Evolutionary conservation across 2,888 invertebrate species (phyloP).

Genomic region (Neoaliturus tenellus): DNA sequence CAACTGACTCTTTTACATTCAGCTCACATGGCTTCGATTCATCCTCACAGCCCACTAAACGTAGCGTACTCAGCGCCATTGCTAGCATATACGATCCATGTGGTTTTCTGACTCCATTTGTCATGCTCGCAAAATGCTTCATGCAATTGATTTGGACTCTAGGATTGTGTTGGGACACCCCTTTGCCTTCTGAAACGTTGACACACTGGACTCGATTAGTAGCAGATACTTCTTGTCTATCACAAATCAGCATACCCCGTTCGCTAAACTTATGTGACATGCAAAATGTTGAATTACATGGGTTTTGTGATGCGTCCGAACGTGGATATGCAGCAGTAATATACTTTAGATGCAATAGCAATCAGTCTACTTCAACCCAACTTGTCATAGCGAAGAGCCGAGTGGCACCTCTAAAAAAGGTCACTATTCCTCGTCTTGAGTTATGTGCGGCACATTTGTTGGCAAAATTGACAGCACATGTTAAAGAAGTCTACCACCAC

Average conservation of each 20-base stretch:
- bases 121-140: too few relatives aligned
- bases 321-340: conserved; percentile 28
- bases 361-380: too few relatives aligned
- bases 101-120: background rate
- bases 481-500: background rate
- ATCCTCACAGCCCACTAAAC: background rate
- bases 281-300: background rate
- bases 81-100: conserved; percentile 1
- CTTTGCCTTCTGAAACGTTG: background rate
- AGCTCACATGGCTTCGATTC: background rate
- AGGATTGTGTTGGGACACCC: conserved; percentile 4
- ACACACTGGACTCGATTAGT: background rate
- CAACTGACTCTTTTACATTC: conserved; percentile 16
- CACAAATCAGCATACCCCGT: conserved; percentile 1
- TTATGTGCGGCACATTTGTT: too few relatives aligned
- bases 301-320: conserved; percentile 51
- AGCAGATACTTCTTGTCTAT: background rate
- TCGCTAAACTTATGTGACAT: background rate
- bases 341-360: background rate
- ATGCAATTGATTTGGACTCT: background rate
- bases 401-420: too few relatives aligned
- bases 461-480: background rate
- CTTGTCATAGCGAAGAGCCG: too few relatives aligned
- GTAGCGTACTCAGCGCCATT: background rate
- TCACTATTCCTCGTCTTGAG: too few relatives aligned